Conservation (phyloP, 2,888 invertebrate species). For the Tinea pellionella region DNA sequence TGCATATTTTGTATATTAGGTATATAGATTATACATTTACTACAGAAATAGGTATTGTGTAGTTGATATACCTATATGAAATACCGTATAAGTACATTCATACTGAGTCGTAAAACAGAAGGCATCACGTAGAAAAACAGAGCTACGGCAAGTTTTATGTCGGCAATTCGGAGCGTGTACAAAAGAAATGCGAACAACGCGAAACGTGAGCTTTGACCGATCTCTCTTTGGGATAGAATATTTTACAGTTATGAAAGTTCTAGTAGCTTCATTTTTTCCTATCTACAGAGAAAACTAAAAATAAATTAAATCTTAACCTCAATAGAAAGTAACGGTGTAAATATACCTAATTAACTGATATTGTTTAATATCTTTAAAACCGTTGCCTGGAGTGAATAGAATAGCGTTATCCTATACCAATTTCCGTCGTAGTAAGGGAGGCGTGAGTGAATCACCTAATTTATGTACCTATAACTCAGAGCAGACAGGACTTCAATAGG, state of each 20-base stretch:
- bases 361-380: background rate
- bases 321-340: background rate
- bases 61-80: background rate
- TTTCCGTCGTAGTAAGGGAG: slow-evolving; percentile 1
- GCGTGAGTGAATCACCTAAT: slow-evolving; percentile 31
- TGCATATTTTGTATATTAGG: too few species aligned
- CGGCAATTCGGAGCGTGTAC: slow-evolving; percentile 62
- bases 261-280: background rate
- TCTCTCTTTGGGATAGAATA: background rate
- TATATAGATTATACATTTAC: too few species aligned
- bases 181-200: slow-evolving; percentile 62
- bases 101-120: slow-evolving; percentile 7
- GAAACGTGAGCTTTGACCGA: slow-evolving; percentile 17
- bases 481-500: slow-evolving; percentile 44
- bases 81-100: background rate
- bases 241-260: background rate
- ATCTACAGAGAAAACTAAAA: background rate
- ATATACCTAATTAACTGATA: background rate
- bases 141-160: slow-evolving; percentile 56
- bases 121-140: slow-evolving; percentile 57
- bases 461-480: slow-evolving; percentile 64
- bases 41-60: background rate
- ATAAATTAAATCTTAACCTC: background rate
- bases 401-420: background rate
- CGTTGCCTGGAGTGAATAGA: background rate